A percentile compares a stretch with the other conserved stretches of the same genome.
phyloP scores from a whole-genome alignment of 2,888 invertebrate species.

The Allacma fusca region DNA sequence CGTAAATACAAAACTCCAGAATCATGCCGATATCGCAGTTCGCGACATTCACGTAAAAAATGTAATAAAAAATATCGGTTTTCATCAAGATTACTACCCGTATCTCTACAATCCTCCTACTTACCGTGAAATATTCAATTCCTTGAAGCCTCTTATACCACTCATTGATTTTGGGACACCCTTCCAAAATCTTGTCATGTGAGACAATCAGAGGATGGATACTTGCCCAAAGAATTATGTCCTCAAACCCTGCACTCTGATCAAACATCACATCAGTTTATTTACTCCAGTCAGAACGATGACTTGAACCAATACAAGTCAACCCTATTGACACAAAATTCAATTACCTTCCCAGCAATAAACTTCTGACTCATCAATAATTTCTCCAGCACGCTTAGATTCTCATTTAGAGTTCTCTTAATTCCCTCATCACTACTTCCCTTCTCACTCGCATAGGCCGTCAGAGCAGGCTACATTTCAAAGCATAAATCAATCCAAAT shows the following conservation, averaged over 20 bases:
- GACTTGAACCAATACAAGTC: not conserved
- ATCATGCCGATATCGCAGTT: too few relatives aligned
- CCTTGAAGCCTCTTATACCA: conserved; percentile 68
- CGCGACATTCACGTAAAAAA: not conserved
- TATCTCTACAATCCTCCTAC: too few relatives aligned
- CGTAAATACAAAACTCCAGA: too few relatives aligned
- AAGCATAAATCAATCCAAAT: not conserved
- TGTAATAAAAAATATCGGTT: not conserved
- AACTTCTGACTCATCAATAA: conserved; percentile 25
- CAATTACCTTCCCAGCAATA: conserved; percentile 30
- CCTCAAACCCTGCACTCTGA: conserved; percentile 67
- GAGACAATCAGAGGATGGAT: conserved; percentile 71
- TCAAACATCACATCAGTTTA: not conserved
- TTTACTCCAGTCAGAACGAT: not conserved
- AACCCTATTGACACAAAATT: not conserved
- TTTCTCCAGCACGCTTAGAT: conserved; percentile 13
- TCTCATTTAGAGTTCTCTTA: not conserved
- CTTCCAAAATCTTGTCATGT: conserved; percentile 70
- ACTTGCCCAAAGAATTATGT: conserved; percentile 77
- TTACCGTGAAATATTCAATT: conserved; percentile 51
- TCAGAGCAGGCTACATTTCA: conserved; percentile 22
- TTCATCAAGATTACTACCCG: too few relatives aligned
- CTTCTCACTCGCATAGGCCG: conserved; percentile 21
- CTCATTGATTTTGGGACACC: conserved; percentile 68
- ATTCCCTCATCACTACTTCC: not conserved